Conservation (phyloP, 2,888 invertebrate species). For the Tipula vernalis region DNA sequence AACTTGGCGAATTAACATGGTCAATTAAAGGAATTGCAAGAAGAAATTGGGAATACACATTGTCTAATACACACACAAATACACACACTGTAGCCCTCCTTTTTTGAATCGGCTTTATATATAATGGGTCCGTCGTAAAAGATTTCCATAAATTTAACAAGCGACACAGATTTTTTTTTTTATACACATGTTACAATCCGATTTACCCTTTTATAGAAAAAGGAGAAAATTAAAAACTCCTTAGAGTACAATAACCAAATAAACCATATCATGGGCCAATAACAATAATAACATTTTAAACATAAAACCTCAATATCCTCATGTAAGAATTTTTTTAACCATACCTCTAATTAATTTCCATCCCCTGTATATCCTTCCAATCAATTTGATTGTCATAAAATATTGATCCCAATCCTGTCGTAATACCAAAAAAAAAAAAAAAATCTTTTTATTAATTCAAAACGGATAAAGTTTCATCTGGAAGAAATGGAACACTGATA, state of each 20-base stretch:
- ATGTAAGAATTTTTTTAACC: neutral
- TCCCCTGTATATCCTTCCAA: neutral
- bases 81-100: no score
- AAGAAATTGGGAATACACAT: no score
- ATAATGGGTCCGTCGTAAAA: no score
- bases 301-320: neutral
- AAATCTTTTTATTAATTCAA: neutral
- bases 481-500: neutral
- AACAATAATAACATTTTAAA: neutral
- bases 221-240: neutral
- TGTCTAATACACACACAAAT: no score
- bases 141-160: no score
- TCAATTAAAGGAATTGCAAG: no score
- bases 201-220: neutral
- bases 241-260: neutral
- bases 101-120: no score
- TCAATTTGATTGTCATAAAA: constrained; percentile 4
- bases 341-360: neutral
- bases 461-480: constrained; percentile 4
- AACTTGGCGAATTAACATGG: no score
- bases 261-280: neutral
- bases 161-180: neutral
- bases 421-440: neutral
- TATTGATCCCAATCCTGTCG: neutral
- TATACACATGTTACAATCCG: neutral